Base-by-base conservation (phyloP, 2,888 invertebrate species). In the Xestobium rufovillosum region DNA sequence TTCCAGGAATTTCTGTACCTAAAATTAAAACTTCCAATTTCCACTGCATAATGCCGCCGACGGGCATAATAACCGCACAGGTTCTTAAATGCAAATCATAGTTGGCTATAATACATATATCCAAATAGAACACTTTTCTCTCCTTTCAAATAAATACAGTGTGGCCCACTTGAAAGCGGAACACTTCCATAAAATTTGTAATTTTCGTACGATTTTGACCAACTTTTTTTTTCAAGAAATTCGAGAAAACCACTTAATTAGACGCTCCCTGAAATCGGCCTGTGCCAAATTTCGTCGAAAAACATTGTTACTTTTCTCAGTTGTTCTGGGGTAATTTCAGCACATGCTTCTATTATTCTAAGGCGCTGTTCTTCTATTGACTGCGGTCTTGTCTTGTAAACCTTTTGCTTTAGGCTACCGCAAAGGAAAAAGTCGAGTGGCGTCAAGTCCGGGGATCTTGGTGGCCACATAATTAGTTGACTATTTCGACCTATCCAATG, bases 261-360 rank as follows among this genome's bases (percentile, higher is more conserved):
- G 23, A 19, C 23, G n/a, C n/a, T n/a, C n/a, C 23, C n/a, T n/a
- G n/a, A 19, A 19, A 19, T 19, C 6, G 23, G 23, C 23, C 23
- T 19, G 23, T 19, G n/a, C 23, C 23, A 19, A 6, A n/a, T 6
- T 19, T 19, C n/a, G n/a, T n/a, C n/a, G n/a, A 6, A 19, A 19
- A 19, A 19, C n/a, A 19, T 19, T n/a, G 23, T 19, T 19, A 19
- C 6, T 8, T 19, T 19, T n/a, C 23, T 6, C n/a, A 19, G 6
- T 19, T 19, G 23, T n/a, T 19, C 6, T 19, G 23, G 23, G n/a
- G 23, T 19, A 19, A 19, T 19, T 19, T 19, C 23, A 19, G 23
- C 23, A 19, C 23, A 19, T 6, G 23, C 23, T 8, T n/a, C n/a
- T 6, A 19, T 19, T 19, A 19, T 19, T n/a, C n/a, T 19, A n/a